These are phyloP conservation scores for Thelaira solivaga DNA, from an alignment of 2,888 invertebrate species.

Conservation along the genomic window DNA sequence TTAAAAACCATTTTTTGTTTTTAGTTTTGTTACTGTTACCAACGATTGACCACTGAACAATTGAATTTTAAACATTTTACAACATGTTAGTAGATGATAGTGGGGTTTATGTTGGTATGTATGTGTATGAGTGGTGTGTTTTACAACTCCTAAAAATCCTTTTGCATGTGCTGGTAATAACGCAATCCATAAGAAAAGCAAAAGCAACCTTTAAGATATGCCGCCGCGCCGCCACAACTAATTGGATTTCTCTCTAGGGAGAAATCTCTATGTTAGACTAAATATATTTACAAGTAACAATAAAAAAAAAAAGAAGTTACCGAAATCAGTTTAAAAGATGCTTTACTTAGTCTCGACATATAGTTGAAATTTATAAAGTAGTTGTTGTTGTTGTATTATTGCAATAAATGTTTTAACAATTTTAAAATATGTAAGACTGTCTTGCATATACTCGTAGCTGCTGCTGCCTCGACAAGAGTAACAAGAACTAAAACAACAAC, in stretches of 20 bases:
- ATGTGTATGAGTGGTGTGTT: neutral
- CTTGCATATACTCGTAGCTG: constrained; percentile 24
- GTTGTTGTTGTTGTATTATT: neutral
- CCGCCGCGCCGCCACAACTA: constrained; percentile 72
- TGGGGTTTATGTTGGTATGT: neutral
- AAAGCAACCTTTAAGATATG: constrained; percentile 65
- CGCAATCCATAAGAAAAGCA: constrained; percentile 22
- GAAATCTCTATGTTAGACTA: constrained; percentile 51
- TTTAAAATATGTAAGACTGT: constrained; percentile 56
- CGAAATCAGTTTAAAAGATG: constrained; percentile 54
- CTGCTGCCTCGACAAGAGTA: constrained; percentile 11
- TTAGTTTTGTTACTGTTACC: constrained; percentile 43
- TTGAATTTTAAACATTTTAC: constrained; percentile 62
- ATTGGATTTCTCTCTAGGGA: constrained; percentile 75
- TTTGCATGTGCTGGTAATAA: constrained; percentile 69
- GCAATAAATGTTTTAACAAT: constrained; percentile 57
- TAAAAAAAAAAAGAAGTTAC: neutral
- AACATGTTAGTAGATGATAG: constrained; percentile 41
- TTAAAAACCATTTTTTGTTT: constrained; percentile 6
- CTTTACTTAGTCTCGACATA: constrained; percentile 15
- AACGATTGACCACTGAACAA: constrained; percentile 62
- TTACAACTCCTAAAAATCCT: constrained; percentile 56
- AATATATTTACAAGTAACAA: neutral
- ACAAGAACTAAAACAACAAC: constrained; percentile 18
- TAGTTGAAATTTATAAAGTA: neutral